A percentile compares a stretch with the other conserved stretches of the same genome.
phyloP scores from a whole-genome alignment of 2,888 invertebrate genomes.

The Caenorhabditis macrosperma region DNA sequence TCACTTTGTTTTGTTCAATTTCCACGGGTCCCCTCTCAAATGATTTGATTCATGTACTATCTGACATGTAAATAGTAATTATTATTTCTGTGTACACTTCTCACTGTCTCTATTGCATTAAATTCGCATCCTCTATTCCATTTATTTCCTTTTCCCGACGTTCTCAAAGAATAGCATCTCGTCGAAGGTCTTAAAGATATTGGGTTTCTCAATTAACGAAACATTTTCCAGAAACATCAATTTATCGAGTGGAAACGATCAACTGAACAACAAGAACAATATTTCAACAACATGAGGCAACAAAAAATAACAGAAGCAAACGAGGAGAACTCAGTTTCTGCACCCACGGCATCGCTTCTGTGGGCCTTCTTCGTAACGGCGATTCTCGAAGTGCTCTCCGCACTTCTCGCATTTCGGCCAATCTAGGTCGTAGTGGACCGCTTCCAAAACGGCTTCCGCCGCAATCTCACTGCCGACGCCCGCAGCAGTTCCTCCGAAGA shows the following conservation, averaged over 20 bases:
- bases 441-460: neutral
- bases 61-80: slow-evolving; percentile 21
- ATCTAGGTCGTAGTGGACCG: neutral
- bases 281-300: neutral
- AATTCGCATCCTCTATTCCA: too few species aligned
- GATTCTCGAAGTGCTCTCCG: neutral
- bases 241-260: too few species aligned
- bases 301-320: neutral
- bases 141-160: too few species aligned
- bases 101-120: too few species aligned
- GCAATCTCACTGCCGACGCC: neutral
- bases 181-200: too few species aligned
- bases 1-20: slow-evolving; percentile 56
- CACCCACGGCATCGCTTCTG: neutral
- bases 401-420: neutral
- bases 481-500: neutral
- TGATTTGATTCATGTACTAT: slow-evolving; percentile 6
- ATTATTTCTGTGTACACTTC: too few species aligned
- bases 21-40: slow-evolving; percentile 9
- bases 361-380: neutral
- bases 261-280: neutral
- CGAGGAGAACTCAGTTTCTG: neutral
- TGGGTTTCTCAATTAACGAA: too few species aligned
- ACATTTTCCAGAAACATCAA: too few species aligned
- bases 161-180: too few species aligned